Evolutionary conservation across 2,888 invertebrate species (phyloP), one percentile per base, ranked within the genome.

Genomic region (Lordiphosa fenestrarum): DNA sequence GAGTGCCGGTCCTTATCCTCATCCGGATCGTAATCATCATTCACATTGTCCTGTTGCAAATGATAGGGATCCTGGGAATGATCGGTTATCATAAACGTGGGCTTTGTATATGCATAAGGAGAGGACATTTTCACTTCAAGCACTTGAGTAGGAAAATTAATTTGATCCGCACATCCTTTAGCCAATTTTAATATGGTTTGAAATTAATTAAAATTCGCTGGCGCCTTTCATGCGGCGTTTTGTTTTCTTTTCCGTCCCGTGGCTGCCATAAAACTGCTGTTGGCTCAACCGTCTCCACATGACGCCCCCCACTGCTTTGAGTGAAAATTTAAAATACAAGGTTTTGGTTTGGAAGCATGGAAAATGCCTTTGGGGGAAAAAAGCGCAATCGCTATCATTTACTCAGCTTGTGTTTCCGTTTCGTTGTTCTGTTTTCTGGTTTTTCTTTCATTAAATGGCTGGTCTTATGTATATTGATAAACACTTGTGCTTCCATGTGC

Each of bases 81-180:
- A 44, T 81, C 80, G 19, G 83, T 78, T 42, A 81, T 84, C 66
- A 71, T 62, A 25, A 81, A 83, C 4, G 67, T 73, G 44, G 80
- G 80, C 40, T 75, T 82, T 4, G 49, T 63, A 36, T 80, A 80
- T 2, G 59, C 69, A 35, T 66, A 77, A 0, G 66, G 46, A 4
- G 65, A 35, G 19, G 78, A 77, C 78, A 80, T 80, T 59, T 50
- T 54, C 13, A 37, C 36, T 44, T 30, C 9, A 7, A 7, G 7
- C 25, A 25, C 25, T 25, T 25, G 25, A 25, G 25, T 25, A 7
- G 25, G 6, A 25, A 25, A 25, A 25, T 25, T 7, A 30, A 30
- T 30, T 30, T 30, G 30, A 46, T 49, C 49, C 12, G 56, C 42
- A 48, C 23, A 40, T 60, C 56, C 56, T 33, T 44, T 15, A 33